Evolutionary conservation across 2,797 vertebrate genomes (phyloP).

Genomic region (Neosalanx taihuensis): DNA sequence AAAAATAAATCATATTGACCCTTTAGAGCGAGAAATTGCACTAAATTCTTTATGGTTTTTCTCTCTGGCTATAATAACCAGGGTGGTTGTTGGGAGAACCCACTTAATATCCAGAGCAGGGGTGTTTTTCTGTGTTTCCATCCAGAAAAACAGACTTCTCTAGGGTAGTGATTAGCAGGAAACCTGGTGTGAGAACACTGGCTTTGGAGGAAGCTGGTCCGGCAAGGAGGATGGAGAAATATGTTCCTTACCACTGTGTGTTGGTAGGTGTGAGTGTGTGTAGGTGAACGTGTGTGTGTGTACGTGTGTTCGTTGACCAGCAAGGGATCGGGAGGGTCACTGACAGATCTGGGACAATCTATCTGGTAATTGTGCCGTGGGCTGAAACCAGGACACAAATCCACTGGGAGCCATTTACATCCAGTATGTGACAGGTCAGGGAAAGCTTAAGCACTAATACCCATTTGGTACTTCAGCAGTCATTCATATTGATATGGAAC

Average conservation of each 20-base stretch:
- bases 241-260: constrained; percentile 1
- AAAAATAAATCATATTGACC: constrained; percentile 44
- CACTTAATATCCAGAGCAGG: background rate
- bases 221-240: constrained; percentile 13
- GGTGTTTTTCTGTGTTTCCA: background rate
- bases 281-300: background rate
- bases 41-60: constrained; percentile 28
- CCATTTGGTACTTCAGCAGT: constrained; percentile 54
- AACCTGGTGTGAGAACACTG: constrained; percentile 27
- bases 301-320: constrained; percentile 2
- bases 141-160: background rate
- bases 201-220: background rate
- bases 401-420: constrained; percentile 54
- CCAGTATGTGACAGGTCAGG: constrained; percentile 48
- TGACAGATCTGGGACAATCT: constrained; percentile 64
- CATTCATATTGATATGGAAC: constrained; percentile 51
- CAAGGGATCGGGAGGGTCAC: constrained; percentile 34
- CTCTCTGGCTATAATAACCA: background rate
- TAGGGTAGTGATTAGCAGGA: constrained; percentile 11
- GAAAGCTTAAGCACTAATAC: constrained; percentile 50
- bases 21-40: constrained; percentile 31
- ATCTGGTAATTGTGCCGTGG: constrained; percentile 41
- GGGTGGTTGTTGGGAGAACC: no score
- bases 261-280: constrained; percentile 5
- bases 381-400: constrained; percentile 59